phyloP scores from a whole-genome alignment of 2,797 vertebrate genomes.

The Eleutherodactylus coqui region DNA sequence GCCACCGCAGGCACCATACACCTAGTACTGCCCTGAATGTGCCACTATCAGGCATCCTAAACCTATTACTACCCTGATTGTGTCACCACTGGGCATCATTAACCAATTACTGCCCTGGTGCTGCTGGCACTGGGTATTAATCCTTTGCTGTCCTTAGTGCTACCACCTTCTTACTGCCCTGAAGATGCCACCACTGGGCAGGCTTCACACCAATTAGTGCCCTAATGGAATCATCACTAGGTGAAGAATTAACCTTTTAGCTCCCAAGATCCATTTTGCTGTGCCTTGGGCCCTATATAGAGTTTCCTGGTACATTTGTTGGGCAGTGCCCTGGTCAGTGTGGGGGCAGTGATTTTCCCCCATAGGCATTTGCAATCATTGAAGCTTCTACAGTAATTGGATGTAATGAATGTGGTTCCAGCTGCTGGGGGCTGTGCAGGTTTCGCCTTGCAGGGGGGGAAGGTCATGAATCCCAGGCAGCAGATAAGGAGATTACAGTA shows the following conservation, averaged over 20 bases:
- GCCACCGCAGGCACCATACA: neutral
- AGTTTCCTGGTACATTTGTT: neutral
- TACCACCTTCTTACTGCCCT: neutral
- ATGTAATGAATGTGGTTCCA: conserved; percentile 11
- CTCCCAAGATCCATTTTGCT: neutral
- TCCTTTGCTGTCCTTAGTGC: too few species aligned
- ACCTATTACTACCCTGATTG: neutral
- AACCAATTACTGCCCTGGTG: neutral
- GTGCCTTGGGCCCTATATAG: neutral
- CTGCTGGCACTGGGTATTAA: neutral
- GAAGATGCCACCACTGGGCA: neutral
- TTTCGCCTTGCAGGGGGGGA: neutral
- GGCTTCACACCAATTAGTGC: neutral
- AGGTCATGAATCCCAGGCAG: neutral
- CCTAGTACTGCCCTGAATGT: neutral
- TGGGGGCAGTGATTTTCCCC: neutral
- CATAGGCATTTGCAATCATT: neutral
- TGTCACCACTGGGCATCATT: neutral
- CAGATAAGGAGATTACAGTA: conserved; percentile 40
- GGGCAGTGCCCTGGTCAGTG: neutral
- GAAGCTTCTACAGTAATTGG: neutral
- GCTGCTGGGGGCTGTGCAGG: neutral
- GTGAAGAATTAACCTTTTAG: neutral
- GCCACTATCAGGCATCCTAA: neutral
- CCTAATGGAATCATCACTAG: too few species aligned